These are phyloP conservation scores for Rotaria sp. DNA, from an alignment of 2,888 invertebrate species.

Conservation along the genomic window DNA sequence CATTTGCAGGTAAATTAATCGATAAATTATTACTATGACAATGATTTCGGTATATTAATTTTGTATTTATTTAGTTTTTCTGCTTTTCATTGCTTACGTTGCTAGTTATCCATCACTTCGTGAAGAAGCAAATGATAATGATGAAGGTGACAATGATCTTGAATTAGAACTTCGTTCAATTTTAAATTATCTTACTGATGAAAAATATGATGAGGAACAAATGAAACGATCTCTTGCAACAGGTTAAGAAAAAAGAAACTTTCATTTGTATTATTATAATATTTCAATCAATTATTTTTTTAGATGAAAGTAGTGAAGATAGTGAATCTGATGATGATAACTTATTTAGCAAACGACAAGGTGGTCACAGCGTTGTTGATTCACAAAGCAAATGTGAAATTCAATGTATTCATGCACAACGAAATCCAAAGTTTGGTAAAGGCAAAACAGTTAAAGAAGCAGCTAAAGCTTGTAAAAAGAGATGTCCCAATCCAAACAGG, in stretches of 20 bases:
- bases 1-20: neutral
- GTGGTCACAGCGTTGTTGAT: neutral
- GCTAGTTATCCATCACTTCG: neutral
- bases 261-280: neutral
- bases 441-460: neutral
- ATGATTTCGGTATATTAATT: neutral
- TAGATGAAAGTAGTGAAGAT: neutral
- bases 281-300: neutral
- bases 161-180: neutral
- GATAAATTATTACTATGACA: neutral
- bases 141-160: neutral
- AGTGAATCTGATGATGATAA: neutral
- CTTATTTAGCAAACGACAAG: neutral
- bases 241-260: neutral
- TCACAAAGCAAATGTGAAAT: neutral
- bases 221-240: neutral
- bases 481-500: neutral
- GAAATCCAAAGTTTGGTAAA: neutral
- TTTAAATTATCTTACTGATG: neutral
- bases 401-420: neutral
- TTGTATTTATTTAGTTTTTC: neutral
- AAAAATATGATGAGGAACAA: neutral
- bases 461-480: neutral
- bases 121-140: neutral
- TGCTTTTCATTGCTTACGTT: neutral